Percentiles rank a stretch among this genome's conserved stretches.
phyloP scores from a whole-genome alignment of 2,113 vertebrate species.

The Oreochromis spilurus region DNA sequence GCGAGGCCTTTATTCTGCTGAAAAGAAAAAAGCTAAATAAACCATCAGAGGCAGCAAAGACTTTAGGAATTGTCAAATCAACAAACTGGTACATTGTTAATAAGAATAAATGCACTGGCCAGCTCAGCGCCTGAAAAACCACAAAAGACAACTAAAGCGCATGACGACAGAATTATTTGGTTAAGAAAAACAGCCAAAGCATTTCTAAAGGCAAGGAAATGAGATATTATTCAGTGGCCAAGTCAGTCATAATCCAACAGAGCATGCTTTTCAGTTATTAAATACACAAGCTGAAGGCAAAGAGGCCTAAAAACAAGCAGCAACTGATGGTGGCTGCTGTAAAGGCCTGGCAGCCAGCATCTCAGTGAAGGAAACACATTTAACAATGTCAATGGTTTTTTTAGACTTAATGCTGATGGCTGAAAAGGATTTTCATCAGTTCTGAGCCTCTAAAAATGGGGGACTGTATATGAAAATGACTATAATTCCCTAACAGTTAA shows the following conservation, averaged over 20 bases:
- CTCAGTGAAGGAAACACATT: background rate
- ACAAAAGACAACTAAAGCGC: background rate
- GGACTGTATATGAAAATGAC: background rate
- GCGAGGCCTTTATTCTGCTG: background rate
- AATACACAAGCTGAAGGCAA: background rate
- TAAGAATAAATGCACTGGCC: background rate
- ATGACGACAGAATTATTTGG: background rate
- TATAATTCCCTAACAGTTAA: background rate
- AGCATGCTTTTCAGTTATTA: background rate
- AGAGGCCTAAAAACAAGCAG: background rate
- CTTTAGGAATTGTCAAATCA: background rate
- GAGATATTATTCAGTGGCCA: background rate
- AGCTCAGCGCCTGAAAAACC: background rate
- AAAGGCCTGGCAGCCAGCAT: background rate
- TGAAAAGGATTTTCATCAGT: background rate
- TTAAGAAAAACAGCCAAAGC: background rate
- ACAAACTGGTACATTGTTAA: background rate
- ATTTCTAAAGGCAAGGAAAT: background rate
- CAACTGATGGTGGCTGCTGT: background rate
- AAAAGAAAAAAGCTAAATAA: background rate
- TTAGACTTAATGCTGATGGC: background rate
- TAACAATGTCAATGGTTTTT: background rate
- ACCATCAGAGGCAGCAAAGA: background rate
- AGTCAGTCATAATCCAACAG: background rate
- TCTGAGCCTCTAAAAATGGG: background rate